Conservation (phyloP, 1,140 invertebrate species). For the Macrobrachium rosenbergii region DNA sequence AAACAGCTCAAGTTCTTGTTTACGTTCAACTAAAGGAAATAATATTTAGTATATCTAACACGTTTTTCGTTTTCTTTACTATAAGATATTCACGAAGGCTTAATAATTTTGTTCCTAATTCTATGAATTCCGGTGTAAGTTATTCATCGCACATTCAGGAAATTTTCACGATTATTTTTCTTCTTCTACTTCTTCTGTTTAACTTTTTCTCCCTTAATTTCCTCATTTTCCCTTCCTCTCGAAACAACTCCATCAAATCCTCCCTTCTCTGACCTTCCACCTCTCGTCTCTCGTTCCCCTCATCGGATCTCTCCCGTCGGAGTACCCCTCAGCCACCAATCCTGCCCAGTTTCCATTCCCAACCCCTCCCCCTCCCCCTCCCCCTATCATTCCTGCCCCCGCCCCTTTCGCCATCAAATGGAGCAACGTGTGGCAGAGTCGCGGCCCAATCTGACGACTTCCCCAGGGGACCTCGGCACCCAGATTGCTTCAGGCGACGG, state of each 20-base stretch:
- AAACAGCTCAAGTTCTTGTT: too few species aligned
- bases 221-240: background rate
- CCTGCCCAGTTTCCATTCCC: background rate
- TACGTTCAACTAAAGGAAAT: too few species aligned
- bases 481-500: constrained; percentile 62
- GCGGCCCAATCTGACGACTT: constrained; percentile 44
- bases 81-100: too few species aligned
- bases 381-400: background rate
- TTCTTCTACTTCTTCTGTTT: background rate
- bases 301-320: background rate
- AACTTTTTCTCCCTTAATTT: background rate
- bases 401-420: constrained; percentile 34
- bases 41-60: too few species aligned
- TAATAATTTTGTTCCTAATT: too few species aligned
- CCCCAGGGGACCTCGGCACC: constrained; percentile 51
- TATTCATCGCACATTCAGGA: too few species aligned
- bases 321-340: background rate
- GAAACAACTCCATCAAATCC: too few species aligned
- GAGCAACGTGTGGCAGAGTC: constrained; percentile 38
- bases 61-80: too few species aligned
- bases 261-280: background rate
- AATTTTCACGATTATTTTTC: background rate
- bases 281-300: background rate
- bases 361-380: constrained; percentile 5
- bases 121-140: too few species aligned